Evolutionary conservation across 1,140 invertebrate species (phyloP).

Genomic region (Asobara japonica): DNA sequence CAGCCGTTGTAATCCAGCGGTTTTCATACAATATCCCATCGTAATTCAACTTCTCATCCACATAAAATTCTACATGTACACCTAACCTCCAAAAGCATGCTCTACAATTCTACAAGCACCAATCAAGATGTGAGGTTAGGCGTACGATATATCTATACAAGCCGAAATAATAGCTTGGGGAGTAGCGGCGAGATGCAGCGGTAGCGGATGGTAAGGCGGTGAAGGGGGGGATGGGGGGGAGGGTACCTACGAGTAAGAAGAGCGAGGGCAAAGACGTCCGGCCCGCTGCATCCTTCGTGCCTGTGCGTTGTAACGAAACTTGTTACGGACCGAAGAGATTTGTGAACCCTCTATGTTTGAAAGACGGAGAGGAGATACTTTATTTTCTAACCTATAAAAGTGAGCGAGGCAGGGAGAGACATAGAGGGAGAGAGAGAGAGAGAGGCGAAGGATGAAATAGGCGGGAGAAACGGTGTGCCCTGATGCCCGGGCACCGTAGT

Average conservation of each 20-base stretch:
- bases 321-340: slow-evolving; percentile 47
- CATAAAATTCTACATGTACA: too few relatives aligned
- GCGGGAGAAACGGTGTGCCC: slow-evolving; percentile 48
- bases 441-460: slow-evolving; percentile 28
- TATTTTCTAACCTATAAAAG: slow-evolving; percentile 31
- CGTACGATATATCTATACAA: neutral
- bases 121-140: neutral
- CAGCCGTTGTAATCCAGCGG: too few relatives aligned
- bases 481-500: slow-evolving; percentile 58
- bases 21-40: too few relatives aligned
- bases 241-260: neutral
- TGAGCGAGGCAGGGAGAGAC: slow-evolving; percentile 34
- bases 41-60: too few relatives aligned
- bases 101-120: neutral
- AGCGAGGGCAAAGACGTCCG: slow-evolving; percentile 5
- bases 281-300: slow-evolving; percentile 26
- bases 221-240: neutral
- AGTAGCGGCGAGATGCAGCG: neutral
- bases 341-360: slow-evolving; percentile 37
- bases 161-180: neutral
- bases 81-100: too few relatives aligned
- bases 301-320: slow-evolving; percentile 48
- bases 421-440: slow-evolving; percentile 37
- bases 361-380: slow-evolving; percentile 44
- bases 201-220: neutral